phyloP scores from a whole-genome alignment of 2,113 vertebrate species.

The Phasianus colchicus region DNA sequence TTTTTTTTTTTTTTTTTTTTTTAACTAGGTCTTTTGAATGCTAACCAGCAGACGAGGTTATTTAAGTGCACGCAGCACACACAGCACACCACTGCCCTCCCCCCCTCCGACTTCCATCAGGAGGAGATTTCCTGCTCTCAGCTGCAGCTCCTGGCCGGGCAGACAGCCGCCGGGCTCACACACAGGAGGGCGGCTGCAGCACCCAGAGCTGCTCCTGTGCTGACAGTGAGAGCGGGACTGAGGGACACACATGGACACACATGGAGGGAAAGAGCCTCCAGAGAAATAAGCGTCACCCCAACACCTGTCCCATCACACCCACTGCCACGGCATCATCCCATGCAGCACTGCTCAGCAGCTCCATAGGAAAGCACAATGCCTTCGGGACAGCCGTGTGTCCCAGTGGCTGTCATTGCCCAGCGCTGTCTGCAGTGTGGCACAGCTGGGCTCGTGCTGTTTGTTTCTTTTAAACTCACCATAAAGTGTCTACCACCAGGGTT shows the following conservation, averaged over 20 bases:
- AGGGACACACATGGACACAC: background rate
- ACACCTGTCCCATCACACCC: background rate
- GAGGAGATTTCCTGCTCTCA: conserved; percentile 34
- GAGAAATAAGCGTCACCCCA: background rate
- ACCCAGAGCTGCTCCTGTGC: background rate
- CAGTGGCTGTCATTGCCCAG: background rate
- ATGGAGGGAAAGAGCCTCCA: background rate
- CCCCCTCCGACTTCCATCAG: background rate
- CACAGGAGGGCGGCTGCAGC: background rate
- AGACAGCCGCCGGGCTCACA: background rate
- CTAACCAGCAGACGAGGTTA: background rate
- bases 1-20: background rate
- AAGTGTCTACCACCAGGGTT: background rate
- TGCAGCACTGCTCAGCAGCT: background rate
- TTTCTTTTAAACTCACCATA: background rate
- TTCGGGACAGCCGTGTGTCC: background rate
- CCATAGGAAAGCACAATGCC: background rate
- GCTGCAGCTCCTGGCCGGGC: background rate
- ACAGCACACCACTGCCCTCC: background rate
- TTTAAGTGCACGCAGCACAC: background rate
- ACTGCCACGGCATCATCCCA: fast-evolving
- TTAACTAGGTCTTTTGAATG: background rate
- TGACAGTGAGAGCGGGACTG: too few species aligned
- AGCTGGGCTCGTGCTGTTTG: background rate
- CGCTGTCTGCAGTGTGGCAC: background rate